These are phyloP conservation scores for Temnothorax nylanderi DNA, from an alignment of 1,140 invertebrate species.

Conservation along the genomic window DNA sequence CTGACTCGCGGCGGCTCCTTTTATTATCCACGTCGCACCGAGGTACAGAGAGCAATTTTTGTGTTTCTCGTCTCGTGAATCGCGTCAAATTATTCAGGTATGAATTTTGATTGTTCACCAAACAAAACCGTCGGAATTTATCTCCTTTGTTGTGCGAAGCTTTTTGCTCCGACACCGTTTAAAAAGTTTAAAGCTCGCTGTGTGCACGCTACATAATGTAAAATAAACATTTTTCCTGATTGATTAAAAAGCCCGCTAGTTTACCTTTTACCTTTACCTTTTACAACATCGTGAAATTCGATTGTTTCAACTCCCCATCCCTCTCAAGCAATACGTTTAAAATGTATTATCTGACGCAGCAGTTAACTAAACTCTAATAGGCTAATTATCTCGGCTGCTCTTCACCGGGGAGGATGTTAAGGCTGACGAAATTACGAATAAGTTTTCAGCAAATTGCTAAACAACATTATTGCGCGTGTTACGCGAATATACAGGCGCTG, in stretches of 20 bases:
- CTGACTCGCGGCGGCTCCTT: slow-evolving; percentile 1
- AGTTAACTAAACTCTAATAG: slow-evolving; percentile 64
- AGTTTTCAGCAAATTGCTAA: slow-evolving; percentile 61
- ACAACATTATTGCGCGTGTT: slow-evolving; percentile 45
- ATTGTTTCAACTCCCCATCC: slow-evolving; percentile 40
- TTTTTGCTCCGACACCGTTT: background rate
- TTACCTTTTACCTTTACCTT: slow-evolving; percentile 4
- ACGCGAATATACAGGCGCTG: background rate
- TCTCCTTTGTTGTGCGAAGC: background rate
- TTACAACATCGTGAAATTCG: slow-evolving; percentile 19
- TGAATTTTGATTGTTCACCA: background rate
- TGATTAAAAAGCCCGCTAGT: background rate
- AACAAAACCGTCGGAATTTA: background rate
- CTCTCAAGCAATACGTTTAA: slow-evolving; percentile 43
- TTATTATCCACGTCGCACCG: slow-evolving; percentile 28
- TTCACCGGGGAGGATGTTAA: slow-evolving; percentile 54
- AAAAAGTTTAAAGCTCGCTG: background rate
- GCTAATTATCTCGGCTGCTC: slow-evolving; percentile 60
- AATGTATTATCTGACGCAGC: slow-evolving; percentile 49
- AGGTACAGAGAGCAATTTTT: background rate
- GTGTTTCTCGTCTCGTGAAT: background rate
- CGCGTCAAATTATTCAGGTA: background rate
- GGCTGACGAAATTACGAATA: slow-evolving; percentile 61
- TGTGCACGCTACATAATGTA: background rate
- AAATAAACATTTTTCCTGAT: background rate